Percentiles rank a stretch among this genome's conserved stretches.
Evolutionary conservation across 2,113 vertebrate genomes (phyloP).

Genomic region (Lophius piscatorius): DNA sequence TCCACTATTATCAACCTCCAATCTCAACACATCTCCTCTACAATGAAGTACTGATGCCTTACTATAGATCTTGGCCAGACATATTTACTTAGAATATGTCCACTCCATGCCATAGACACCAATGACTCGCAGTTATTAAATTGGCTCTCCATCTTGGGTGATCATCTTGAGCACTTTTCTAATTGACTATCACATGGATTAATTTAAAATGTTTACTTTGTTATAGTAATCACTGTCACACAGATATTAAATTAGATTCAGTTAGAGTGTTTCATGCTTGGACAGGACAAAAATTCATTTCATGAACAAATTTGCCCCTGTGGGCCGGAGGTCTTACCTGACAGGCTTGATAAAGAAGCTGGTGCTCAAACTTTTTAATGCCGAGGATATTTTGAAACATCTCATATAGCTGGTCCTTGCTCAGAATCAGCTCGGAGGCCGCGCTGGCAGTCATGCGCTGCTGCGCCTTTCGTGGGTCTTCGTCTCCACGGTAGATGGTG

Average conservation of each 20-base stretch:
- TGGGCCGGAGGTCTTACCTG: slow-evolving; percentile 83
- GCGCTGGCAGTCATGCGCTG: slow-evolving; percentile 97
- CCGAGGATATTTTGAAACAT: slow-evolving; percentile 99
- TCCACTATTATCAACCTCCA: slow-evolving; percentile 46
- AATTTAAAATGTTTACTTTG: too few species aligned
- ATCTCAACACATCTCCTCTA: slow-evolving; percentile 43
- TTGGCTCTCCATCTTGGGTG: too few species aligned
- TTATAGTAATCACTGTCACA: too few species aligned
- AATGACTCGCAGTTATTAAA: too few species aligned
- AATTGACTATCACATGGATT: too few species aligned
- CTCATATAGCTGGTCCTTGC: slow-evolving; percentile 98
- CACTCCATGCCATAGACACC: background rate
- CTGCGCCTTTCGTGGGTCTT: slow-evolving; percentile 97
- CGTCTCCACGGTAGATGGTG: slow-evolving; percentile 96
- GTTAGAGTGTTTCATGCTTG: too few species aligned
- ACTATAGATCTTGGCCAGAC: slow-evolving; percentile 16
- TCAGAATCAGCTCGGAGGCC: slow-evolving; percentile 96
- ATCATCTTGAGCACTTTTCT: too few species aligned
- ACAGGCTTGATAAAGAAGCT: slow-evolving; percentile 97
- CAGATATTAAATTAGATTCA: too few species aligned
- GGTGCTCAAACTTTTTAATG: slow-evolving; percentile 99
- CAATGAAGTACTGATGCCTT: slow-evolving; percentile 29
- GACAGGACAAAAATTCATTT: too few species aligned
- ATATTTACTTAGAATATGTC: slow-evolving; percentile 22
- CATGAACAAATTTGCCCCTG: too few species aligned